phyloP scores from a whole-genome alignment of 2,797 vertebrate species.

The Heliangelus exortis region DNA sequence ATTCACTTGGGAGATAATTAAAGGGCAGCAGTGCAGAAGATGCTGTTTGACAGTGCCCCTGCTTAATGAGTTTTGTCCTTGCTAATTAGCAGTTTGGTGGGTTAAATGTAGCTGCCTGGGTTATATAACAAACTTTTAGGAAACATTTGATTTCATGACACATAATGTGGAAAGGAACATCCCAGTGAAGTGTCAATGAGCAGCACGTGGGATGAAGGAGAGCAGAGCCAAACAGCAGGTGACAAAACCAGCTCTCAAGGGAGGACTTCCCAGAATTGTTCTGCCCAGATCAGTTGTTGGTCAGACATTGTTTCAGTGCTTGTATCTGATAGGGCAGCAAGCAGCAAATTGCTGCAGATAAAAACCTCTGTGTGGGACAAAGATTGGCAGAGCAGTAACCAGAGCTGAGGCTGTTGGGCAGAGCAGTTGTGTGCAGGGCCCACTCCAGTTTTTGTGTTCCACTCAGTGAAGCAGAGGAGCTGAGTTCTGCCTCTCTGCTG shows the following conservation, averaged over 20 bases:
- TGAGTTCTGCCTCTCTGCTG: neutral
- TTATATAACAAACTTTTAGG: neutral
- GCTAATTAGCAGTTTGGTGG: slow-evolving; percentile 53
- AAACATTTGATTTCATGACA: neutral
- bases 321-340: neutral
- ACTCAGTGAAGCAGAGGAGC: neutral
- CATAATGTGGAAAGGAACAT: neutral
- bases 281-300: neutral
- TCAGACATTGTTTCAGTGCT: neutral
- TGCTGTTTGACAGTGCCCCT: neutral
- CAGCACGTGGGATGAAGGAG: fast-evolving
- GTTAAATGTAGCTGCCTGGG: neutral
- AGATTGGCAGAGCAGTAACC: neutral
- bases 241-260: neutral
- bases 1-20: slow-evolving; percentile 41
- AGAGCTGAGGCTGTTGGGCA: slow-evolving; percentile 10
- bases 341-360: neutral
- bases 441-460: neutral
- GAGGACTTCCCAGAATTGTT: neutral
- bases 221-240: neutral
- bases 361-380: neutral
- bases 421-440: neutral
- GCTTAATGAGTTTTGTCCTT: slow-evolving; percentile 29
- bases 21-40: slow-evolving; percentile 13
- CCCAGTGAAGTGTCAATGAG: neutral